Percentiles rank a stretch among this genome's conserved stretches.
Conservation (phyloP, 2,797 vertebrate genomes). For the Threskiornis aethiopicus region DNA sequence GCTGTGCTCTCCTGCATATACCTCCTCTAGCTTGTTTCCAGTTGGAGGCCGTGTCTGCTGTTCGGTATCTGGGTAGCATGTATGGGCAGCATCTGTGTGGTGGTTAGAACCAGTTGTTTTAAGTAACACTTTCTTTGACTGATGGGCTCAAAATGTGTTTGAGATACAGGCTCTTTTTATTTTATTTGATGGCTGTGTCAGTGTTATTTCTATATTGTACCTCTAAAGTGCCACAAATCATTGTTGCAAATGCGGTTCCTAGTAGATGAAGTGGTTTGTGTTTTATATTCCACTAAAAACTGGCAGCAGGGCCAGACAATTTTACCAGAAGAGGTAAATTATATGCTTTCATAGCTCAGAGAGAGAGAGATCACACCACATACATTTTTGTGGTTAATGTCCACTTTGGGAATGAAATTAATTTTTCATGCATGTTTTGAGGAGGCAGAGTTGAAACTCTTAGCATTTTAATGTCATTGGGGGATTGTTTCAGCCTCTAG, state of each 20-base stretch:
- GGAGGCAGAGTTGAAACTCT: constrained; percentile 17
- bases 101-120: background rate
- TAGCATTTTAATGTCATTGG: constrained; percentile 23
- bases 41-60: background rate
- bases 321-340: constrained; percentile 46
- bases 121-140: background rate
- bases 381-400: constrained; percentile 47
- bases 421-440: constrained; percentile 51
- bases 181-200: background rate
- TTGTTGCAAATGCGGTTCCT: background rate
- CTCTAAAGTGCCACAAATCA: background rate
- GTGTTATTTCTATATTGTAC: background rate
- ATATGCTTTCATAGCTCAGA: background rate
- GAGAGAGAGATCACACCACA: background rate
- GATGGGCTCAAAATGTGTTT: background rate
- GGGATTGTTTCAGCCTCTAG: constrained; percentile 58
- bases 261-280: background rate
- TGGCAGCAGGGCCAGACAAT: background rate
- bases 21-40: background rate
- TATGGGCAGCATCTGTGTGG: background rate
- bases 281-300: constrained; percentile 6
- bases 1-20: background rate
- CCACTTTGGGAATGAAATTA: constrained; percentile 54
- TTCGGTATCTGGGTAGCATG: background rate
- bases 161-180: background rate